phyloP scores from a whole-genome alignment of 2,888 invertebrate species.

The Lepetodrilus schrolli region DNA sequence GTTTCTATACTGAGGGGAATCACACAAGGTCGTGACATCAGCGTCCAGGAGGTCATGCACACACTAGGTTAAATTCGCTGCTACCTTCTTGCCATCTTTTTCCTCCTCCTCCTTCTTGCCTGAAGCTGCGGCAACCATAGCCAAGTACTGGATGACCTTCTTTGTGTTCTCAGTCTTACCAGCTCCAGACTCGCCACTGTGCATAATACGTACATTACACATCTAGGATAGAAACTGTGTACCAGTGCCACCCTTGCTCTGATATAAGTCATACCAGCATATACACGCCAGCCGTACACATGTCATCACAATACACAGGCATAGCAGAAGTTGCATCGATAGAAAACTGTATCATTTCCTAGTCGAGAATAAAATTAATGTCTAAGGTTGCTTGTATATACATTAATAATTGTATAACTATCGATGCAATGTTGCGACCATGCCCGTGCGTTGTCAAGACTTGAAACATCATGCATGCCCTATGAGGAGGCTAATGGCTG shows the following conservation, averaged over 20 bases:
- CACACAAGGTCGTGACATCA: no score
- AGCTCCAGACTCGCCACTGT: conserved; percentile 97
- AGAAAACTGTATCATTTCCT: background rate
- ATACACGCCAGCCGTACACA: background rate
- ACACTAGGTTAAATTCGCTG: background rate
- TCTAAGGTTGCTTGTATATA: background rate
- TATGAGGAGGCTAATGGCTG: no score
- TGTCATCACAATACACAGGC: no score
- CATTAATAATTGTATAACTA: no score
- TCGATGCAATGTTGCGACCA: no score
- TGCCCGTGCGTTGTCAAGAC: no score
- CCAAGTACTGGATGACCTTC: conserved; percentile 99
- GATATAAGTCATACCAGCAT: background rate
- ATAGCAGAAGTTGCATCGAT: background rate
- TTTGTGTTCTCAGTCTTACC: conserved; percentile 99
- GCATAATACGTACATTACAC: background rate
- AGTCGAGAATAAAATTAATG: no score
- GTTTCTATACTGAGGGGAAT: no score
- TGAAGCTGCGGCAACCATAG: conserved; percentile 84
- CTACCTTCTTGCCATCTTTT: conserved; percentile 30
- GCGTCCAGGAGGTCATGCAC: background rate
- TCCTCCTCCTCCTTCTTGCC: conserved; percentile 58
- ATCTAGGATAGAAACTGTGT: background rate
- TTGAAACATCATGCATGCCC: no score
- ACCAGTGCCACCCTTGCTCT: background rate